Conservation (phyloP, 1,140 invertebrate species). For the Drosophila lowei region DNA sequence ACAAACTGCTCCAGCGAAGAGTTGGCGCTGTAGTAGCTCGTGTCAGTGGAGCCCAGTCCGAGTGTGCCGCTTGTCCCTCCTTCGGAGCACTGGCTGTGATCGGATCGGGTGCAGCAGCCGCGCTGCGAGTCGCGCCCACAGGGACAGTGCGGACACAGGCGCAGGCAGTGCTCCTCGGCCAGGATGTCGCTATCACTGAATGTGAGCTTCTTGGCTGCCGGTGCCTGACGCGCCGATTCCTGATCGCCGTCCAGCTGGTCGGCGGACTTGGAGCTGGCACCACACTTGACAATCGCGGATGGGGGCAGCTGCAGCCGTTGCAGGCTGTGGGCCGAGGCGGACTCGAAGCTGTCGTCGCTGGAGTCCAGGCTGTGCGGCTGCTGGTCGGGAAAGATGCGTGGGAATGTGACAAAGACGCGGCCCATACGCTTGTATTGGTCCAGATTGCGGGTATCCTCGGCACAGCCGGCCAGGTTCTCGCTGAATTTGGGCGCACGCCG, state of each 20-base stretch:
- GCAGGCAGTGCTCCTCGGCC: constrained; percentile 62
- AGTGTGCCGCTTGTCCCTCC: neutral
- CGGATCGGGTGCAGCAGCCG: constrained; percentile 51
- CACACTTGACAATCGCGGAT: constrained; percentile 14
- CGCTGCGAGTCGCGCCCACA: constrained; percentile 50
- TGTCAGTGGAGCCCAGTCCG: constrained; percentile 66
- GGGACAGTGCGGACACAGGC: constrained; percentile 65
- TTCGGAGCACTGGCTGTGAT: constrained; percentile 48
- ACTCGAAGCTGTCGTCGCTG: constrained; percentile 80
- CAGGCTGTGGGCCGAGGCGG: constrained; percentile 76
- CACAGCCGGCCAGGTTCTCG: constrained; percentile 87
- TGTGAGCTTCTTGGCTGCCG: constrained; percentile 65
- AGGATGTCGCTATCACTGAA: constrained; percentile 81
- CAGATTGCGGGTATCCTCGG: constrained; percentile 84
- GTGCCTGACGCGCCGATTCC: constrained; percentile 15
- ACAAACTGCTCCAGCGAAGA: constrained; percentile 77
- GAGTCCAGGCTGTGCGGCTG: constrained; percentile 51
- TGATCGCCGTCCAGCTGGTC: constrained; percentile 68
- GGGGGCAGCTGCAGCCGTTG: constrained; percentile 52
- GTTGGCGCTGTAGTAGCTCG: constrained; percentile 79
- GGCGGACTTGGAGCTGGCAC: constrained; percentile 74
- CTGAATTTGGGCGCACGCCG: constrained; percentile 87
- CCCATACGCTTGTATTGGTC: constrained; percentile 82
- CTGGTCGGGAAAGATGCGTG: constrained; percentile 58
- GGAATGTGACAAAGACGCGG: constrained; percentile 78